Evolutionary conservation across 2,113 vertebrate species (phyloP).

Genomic region (Hystrix brachyura): DNA sequence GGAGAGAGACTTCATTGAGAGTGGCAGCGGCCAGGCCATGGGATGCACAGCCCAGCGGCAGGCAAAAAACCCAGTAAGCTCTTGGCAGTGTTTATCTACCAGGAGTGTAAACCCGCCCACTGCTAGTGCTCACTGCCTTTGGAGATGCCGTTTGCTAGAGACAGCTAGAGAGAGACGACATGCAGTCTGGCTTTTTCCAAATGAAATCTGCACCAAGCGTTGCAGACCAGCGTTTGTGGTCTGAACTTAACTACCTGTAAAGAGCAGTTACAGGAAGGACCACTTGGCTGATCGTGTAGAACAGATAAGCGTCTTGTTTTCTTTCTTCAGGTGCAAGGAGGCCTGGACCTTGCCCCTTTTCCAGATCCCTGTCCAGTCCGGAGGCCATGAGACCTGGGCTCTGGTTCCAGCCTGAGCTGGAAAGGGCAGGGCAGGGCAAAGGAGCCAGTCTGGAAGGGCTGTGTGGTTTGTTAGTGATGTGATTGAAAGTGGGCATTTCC

Average conservation of each 20-base stretch:
- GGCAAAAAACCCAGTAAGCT: not conserved
- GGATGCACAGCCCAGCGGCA: not conserved
- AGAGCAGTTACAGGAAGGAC: conserved; percentile 35
- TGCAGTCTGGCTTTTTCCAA: conserved; percentile 39
- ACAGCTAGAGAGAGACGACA: not conserved
- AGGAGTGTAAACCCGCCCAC: not conserved
- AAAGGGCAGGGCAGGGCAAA: not conserved
- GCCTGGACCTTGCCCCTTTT: not conserved
- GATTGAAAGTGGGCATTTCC: not conserved
- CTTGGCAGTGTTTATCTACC: not conserved
- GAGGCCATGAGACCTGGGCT: not conserved
- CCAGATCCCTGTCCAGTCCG: not conserved
- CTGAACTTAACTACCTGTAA: not conserved
- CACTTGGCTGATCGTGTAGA: not conserved
- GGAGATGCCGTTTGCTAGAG: not conserved
- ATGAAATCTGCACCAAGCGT: conserved; percentile 4
- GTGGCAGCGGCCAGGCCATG: not conserved
- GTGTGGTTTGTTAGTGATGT: not conserved
- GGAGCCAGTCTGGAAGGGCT: not conserved
- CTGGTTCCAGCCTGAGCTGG: not conserved
- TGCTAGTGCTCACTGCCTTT: not conserved
- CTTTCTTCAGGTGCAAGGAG: conserved; percentile 4
- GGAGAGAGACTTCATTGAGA: not conserved
- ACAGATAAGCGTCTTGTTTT: conserved; percentile 34
- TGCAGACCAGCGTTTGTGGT: not conserved